Evolutionary conservation across 2,797 vertebrate species (phyloP).

Genomic region (Decapterus maruadsi): DNA sequence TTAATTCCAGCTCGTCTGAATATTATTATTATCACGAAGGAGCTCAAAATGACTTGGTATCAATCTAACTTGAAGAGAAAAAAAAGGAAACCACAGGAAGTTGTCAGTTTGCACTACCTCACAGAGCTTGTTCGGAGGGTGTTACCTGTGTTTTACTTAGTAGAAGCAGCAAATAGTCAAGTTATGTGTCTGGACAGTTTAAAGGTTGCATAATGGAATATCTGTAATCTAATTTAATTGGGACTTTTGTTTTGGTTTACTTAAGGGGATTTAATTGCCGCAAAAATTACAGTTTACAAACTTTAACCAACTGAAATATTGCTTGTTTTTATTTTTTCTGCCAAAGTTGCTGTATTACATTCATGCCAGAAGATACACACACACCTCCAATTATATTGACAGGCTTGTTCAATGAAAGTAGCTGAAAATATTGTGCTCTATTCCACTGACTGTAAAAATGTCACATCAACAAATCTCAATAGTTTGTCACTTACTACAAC

Average conservation of each 20-base stretch:
- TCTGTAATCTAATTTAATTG: not conserved
- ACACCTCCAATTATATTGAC: not conserved
- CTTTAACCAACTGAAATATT: constrained; percentile 2
- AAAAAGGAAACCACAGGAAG: constrained; percentile 33
- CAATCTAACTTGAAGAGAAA: constrained; percentile 32
- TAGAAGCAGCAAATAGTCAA: not conserved
- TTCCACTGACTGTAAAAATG: not conserved
- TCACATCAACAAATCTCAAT: not conserved
- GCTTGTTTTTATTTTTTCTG: not conserved
- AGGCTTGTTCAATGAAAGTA: constrained; percentile 3
- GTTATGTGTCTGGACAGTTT: constrained; percentile 1
- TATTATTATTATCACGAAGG: constrained; percentile 3
- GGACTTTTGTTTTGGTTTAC: constrained; percentile 9
- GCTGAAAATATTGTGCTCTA: not conserved
- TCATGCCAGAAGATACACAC: not conserved
- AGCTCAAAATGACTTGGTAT: constrained; percentile 35
- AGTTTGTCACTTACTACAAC: not conserved
- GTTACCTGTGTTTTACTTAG: constrained; percentile 27
- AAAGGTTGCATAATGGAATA: not conserved
- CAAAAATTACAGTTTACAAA: not conserved
- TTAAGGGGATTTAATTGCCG: constrained; percentile 13
- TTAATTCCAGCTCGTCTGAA: not conserved
- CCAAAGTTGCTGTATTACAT: not conserved
- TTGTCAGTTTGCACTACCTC: constrained; percentile 63
- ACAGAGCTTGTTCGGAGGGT: constrained; percentile 39